Evolutionary conservation across 2,888 invertebrate genomes (phyloP).

Genomic region (Hypolimnas misippus): DNA sequence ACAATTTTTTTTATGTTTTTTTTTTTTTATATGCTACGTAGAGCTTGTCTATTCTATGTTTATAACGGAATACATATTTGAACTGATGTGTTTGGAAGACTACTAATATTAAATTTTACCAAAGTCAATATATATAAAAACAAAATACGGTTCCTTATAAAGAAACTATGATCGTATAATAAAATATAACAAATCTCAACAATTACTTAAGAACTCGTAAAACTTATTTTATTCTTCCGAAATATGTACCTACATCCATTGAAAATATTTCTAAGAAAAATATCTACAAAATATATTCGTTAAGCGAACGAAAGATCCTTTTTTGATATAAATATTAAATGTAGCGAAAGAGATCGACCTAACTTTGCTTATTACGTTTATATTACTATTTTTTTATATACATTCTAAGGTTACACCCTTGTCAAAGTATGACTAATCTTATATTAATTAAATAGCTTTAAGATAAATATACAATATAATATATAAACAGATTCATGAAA

Average conservation of each 20-base stretch:
- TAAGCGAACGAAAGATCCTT: constrained; percentile 25
- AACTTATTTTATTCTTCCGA: background rate
- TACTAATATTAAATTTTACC: too few relatives aligned
- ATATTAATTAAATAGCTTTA: too few relatives aligned
- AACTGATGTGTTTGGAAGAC: too few relatives aligned
- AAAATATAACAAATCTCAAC: background rate
- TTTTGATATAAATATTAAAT: constrained; percentile 26
- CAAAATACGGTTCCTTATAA: too few relatives aligned
- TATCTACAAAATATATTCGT: constrained; percentile 28
- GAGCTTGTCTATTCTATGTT: too few relatives aligned
- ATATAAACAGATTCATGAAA: too few relatives aligned
- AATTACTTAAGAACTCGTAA: background rate
- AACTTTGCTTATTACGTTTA: constrained; percentile 37
- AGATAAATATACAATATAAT: too few relatives aligned
- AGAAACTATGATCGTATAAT: background rate
- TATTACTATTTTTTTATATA: constrained; percentile 20
- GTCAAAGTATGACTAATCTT: background rate
- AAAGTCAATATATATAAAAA: too few relatives aligned
- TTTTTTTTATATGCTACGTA: too few relatives aligned
- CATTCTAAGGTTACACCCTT: background rate
- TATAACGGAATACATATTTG: too few relatives aligned
- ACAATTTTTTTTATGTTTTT: too few relatives aligned
- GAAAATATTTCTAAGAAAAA: constrained; percentile 21
- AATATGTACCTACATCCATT: background rate
- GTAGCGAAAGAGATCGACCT: constrained; percentile 20